Evolutionary conservation across 2,113 vertebrate genomes (phyloP), one percentile per base, ranked within the genome.

Genomic region (Toxotes jaculatrix): DNA sequence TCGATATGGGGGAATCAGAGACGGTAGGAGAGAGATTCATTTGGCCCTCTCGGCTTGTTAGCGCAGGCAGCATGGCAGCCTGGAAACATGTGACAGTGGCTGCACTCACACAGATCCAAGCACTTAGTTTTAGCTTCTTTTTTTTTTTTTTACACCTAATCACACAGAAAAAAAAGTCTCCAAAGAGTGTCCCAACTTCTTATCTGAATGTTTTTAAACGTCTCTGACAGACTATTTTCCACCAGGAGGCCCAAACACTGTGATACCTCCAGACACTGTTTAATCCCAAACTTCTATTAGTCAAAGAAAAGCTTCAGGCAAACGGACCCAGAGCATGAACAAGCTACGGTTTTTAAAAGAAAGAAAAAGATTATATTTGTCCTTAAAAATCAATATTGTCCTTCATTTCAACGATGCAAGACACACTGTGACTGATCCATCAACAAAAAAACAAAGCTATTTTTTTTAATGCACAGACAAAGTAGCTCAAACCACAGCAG

Each of bases 1-100:
- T 99, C 95, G 97, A 99, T 94, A 98, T 98, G 96, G 98, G 97
- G 87, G 98, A 99, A 85, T 97, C 96, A 31, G 98, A 98, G 89
- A 97, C 97, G 97, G 98, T 99, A 99, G 95, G 97, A 79, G 34
- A 79, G 34, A 32, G 38, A 43, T 64, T 51, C 27, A 3, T 19
- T 63, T 32, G 76, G 77, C 72, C 76, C 73, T 74, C 43, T 66
- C 63, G 62, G 77, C 55, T 77, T 21, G 59, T 77, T 69, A 57
- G 61, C 7, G 78, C 74, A 51, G 73, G 51, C 78, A 86, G 87
- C 89, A 77, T 81, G 72, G 83, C 74, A 77, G 84, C 79, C 32
- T 64, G 65, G 27, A 56, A 36, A n/a, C 84, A 77, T 74, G 85
- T 85, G 87, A 74, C 85, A 31, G 23, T 27, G 61, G 80, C 67